phyloP scores from a whole-genome alignment of 2,797 vertebrate species.

The Amblyopsis hoosieri region DNA sequence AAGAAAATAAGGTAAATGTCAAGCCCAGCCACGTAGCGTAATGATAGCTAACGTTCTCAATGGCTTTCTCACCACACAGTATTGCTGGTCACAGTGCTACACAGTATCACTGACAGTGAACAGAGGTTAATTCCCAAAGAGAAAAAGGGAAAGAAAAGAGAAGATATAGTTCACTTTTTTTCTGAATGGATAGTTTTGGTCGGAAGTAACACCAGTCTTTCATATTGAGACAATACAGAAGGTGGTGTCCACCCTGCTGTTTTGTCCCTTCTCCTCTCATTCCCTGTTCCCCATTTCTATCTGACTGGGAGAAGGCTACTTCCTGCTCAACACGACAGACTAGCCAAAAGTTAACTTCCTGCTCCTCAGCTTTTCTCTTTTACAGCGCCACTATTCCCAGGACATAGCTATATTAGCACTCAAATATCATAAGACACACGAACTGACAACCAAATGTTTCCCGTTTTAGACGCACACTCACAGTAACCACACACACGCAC shows the following conservation, averaged over 20 bases:
- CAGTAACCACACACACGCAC: constrained; percentile 14
- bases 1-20: constrained; percentile 13
- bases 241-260: constrained; percentile 68
- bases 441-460: constrained; percentile 59
- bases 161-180: constrained; percentile 64
- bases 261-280: constrained; percentile 64
- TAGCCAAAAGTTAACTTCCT: constrained; percentile 78
- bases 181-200: constrained; percentile 71
- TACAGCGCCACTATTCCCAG: constrained; percentile 70
- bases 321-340: constrained; percentile 71
- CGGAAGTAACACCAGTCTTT: constrained; percentile 68
- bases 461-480: constrained; percentile 31
- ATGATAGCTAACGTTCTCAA: constrained; percentile 28
- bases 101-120: constrained; percentile 49
- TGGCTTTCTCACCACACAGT: constrained; percentile 36
- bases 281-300: constrained; percentile 52
- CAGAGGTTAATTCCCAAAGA: constrained; percentile 63
- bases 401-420: constrained; percentile 44
- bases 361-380: constrained; percentile 70
- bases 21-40: constrained; percentile 40
- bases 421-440: constrained; percentile 50
- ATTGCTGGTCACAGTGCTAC: constrained; percentile 28
- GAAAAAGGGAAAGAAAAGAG: constrained; percentile 65
- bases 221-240: constrained; percentile 72
- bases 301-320: constrained; percentile 74